Evolutionary conservation across 2,113 vertebrate genomes (phyloP).

Genomic region (Phainopepla nitens): DNA sequence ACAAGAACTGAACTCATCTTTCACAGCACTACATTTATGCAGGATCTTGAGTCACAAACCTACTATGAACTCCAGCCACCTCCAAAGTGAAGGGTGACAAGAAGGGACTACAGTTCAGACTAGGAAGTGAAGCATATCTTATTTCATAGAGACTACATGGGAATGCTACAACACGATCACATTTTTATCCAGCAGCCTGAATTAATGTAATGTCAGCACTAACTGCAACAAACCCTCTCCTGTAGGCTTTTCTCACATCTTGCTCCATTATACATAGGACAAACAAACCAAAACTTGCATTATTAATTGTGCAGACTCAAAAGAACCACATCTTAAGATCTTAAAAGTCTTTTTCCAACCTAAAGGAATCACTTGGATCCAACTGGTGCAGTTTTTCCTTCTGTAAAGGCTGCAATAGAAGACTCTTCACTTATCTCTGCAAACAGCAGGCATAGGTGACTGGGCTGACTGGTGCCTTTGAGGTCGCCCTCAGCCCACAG

Average conservation of each 20-base stretch:
- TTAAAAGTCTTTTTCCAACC: not conserved
- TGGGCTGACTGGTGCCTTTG: not conserved
- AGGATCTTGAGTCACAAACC: not conserved
- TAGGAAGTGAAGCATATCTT: not conserved
- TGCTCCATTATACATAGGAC: not conserved
- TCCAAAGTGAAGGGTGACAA: not conserved
- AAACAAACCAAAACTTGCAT: not conserved
- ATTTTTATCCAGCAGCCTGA: not conserved
- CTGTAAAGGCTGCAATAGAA: not conserved
- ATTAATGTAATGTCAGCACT: not conserved
- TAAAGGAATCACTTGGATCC: not conserved
- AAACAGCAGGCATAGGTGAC: not conserved
- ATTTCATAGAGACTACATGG: not conserved
- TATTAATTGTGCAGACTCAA: not conserved
- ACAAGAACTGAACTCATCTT: not conserved
- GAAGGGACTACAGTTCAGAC: not conserved
- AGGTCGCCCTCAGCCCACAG: not conserved
- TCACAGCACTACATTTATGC: not conserved
- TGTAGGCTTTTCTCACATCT: not conserved
- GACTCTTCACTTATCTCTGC: not conserved
- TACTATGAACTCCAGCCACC: not conserved
- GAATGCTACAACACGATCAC: not conserved
- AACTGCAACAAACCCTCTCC: not conserved
- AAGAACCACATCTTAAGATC: not conserved
- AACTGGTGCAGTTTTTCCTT: not conserved